Evolutionary conservation across 2,888 invertebrate genomes (phyloP).

Genomic region (Phyllotreta striolata): DNA sequence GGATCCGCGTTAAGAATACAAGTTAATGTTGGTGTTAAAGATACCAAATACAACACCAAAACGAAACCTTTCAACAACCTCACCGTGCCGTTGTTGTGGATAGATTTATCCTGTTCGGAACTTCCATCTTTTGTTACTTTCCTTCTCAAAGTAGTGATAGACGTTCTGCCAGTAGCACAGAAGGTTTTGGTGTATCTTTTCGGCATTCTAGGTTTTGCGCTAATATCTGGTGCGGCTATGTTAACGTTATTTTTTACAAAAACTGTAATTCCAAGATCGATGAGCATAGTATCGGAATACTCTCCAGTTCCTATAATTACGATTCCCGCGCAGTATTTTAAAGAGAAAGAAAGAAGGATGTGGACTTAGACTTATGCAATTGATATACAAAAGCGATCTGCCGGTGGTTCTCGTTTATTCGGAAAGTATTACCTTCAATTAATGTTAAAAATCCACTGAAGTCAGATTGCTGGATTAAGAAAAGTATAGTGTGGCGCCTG

Average conservation of each 20-base stretch:
- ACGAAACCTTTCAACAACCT: slow-evolving; percentile 70
- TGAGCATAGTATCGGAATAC: slow-evolving; percentile 53
- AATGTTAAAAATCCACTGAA: too few relatives aligned
- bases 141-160: slow-evolving; percentile 45
- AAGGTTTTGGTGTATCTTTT: slow-evolving; percentile 50
- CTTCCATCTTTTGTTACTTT: slow-evolving; percentile 47
- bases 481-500: slow-evolving; percentile 30
- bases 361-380: slow-evolving; percentile 40
- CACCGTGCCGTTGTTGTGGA: slow-evolving; percentile 76
- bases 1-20: slow-evolving; percentile 72
- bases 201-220: slow-evolving; percentile 51
- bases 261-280: slow-evolving; percentile 40
- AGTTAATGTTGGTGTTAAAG: slow-evolving; percentile 74
- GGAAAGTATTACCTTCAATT: too few relatives aligned
- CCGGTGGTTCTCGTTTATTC: neutral
- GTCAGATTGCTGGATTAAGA: too few relatives aligned
- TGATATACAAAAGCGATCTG: neutral
- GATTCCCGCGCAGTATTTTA: slow-evolving; percentile 51
- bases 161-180: slow-evolving; percentile 49
- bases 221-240: slow-evolving; percentile 53
- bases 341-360: slow-evolving; percentile 45
- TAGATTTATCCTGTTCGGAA: slow-evolving; percentile 65
- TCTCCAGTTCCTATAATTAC: slow-evolving; percentile 55
- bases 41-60: slow-evolving; percentile 68
- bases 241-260: slow-evolving; percentile 45